Conservation (phyloP, 2,797 vertebrate genomes). For the Pangasius krempfi region DNA sequence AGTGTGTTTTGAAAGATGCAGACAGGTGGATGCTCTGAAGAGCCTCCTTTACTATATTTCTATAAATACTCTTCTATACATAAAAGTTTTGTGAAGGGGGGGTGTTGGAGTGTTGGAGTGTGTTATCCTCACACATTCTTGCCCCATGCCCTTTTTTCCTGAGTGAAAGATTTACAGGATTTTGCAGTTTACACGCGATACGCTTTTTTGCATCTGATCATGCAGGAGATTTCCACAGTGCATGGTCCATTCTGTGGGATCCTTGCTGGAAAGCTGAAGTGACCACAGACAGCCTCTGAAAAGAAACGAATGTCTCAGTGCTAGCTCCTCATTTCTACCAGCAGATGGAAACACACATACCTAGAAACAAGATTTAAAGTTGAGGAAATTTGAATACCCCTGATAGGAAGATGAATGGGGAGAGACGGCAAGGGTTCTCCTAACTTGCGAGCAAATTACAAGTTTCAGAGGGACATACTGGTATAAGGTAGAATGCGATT, state of each 20-base stretch:
- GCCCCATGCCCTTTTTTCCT: neutral
- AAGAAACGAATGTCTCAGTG: conserved; percentile 13
- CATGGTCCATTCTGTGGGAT: conserved; percentile 24
- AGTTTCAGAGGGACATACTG: neutral
- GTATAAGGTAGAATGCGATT: neutral
- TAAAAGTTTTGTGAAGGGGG: conserved; percentile 62
- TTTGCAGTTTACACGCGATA: neutral
- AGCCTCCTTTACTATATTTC: neutral
- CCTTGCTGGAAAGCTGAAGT: conserved; percentile 33
- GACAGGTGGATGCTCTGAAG: conserved; percentile 68
- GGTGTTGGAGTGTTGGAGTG: conserved; percentile 4
- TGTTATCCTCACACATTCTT: conserved; percentile 12
- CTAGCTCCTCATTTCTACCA: conserved; percentile 67
- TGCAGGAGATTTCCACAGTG: conserved; percentile 50
- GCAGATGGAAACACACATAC: conserved; percentile 77
- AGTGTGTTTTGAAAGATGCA: conserved; percentile 63
- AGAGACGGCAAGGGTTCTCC: neutral
- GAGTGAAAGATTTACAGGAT: neutral
- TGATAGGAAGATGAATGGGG: neutral
- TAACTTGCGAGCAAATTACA: neutral
- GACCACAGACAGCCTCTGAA: conserved; percentile 32
- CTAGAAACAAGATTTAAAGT: conserved; percentile 52
- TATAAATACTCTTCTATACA: conserved; percentile 62
- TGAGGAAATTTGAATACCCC: conserved; percentile 14
- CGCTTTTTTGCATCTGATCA: conserved; percentile 4